These are phyloP conservation scores for Danio choprae DNA, from an alignment of 2,797 vertebrate genomes.

Conservation along the genomic window DNA sequence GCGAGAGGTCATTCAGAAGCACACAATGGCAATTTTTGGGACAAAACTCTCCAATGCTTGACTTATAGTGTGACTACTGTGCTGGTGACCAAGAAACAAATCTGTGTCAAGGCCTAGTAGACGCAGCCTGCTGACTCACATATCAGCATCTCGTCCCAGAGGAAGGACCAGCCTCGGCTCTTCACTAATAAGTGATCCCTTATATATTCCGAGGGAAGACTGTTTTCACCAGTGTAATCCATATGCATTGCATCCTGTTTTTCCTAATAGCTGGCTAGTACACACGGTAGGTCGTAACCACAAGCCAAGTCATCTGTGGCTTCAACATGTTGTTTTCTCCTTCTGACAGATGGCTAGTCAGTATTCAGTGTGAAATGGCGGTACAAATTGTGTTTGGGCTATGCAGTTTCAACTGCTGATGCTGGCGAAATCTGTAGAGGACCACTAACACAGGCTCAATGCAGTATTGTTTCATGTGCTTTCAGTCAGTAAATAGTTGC, in stretches of 20 bases:
- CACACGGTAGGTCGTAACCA: conserved; percentile 49
- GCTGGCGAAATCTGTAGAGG: conserved; percentile 36
- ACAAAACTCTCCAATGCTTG: conserved; percentile 21
- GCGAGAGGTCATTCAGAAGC: conserved; percentile 2
- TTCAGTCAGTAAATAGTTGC: neutral
- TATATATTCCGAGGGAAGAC: conserved; percentile 40
- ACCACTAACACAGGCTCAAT: neutral
- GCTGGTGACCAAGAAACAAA: conserved; percentile 56
- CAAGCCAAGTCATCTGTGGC: conserved; percentile 58
- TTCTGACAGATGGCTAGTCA: conserved; percentile 62
- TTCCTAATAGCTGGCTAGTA: conserved; percentile 56
- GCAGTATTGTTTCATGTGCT: neutral
- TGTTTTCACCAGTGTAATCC: conserved; percentile 47
- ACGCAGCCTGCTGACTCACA: conserved; percentile 55
- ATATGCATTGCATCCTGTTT: conserved; percentile 62
- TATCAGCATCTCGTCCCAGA: conserved; percentile 37
- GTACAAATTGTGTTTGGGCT: conserved; percentile 56
- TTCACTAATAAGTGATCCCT: neutral
- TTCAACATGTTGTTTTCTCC: conserved; percentile 61
- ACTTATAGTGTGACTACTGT: conserved; percentile 30
- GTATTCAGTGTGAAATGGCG: conserved; percentile 59
- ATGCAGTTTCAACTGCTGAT: conserved; percentile 49
- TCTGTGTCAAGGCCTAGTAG: conserved; percentile 51
- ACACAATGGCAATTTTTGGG: conserved; percentile 36
- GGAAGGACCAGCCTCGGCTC: conserved; percentile 30